These are phyloP conservation scores for Macrophya annulata DNA, from an alignment of 2,888 invertebrate genomes.

Conservation along the genomic window DNA sequence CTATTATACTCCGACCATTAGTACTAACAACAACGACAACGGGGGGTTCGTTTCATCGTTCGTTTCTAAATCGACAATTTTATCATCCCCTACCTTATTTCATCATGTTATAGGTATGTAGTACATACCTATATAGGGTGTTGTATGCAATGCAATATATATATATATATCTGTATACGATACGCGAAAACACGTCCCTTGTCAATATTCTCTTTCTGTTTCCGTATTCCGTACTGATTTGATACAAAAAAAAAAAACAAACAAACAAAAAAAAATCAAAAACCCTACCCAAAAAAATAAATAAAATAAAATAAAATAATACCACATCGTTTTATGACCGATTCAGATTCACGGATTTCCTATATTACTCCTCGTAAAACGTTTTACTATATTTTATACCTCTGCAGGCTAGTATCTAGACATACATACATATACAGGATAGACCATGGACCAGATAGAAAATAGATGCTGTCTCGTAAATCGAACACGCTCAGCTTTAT, in stretches of 20 bases:
- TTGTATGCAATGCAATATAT: neutral
- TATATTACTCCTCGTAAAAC: conserved; percentile 38
- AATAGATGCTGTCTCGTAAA: conserved; percentile 45
- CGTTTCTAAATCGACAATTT: conserved; percentile 1
- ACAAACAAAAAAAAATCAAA: neutral
- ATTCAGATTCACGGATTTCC: conserved; percentile 14
- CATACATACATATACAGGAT: neutral
- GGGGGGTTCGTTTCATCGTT: neutral
- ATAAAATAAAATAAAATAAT: conserved; percentile 1
- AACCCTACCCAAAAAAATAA: neutral
- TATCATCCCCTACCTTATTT: neutral
- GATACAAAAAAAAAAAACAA: neutral
- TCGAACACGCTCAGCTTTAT: conserved; percentile 48
- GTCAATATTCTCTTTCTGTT: neutral
- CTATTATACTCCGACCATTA: conserved; percentile 6
- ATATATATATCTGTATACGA: neutral
- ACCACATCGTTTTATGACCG: conserved; percentile 8
- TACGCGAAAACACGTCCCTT: neutral
- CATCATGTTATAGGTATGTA: neutral
- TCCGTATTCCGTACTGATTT: neutral
- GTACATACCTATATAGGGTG: too few relatives aligned
- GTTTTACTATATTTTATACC: conserved; percentile 36
- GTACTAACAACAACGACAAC: conserved; percentile 14
- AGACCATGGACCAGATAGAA: conserved; percentile 28
- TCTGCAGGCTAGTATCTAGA: neutral